Evolutionary conservation across 2,888 invertebrate genomes (phyloP), one percentile per base, ranked within the genome.

Genomic region (Plebejus anna): DNA sequence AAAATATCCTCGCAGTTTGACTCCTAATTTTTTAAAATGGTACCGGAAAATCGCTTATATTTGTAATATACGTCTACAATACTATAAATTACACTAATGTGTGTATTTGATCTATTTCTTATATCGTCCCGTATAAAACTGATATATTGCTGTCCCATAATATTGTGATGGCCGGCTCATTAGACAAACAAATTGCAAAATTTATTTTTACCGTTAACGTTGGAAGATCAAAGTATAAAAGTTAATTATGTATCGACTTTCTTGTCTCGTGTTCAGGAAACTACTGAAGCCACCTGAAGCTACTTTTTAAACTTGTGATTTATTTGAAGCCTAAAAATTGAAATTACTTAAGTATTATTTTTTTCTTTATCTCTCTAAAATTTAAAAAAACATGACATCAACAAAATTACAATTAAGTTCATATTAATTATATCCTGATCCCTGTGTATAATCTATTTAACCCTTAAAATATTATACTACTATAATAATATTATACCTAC

Each of bases 121-220:
- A 28, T 73, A 47, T 22, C 51, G 51, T 55, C 51, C 32, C 73
- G 51, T 55, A 73, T 73, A 73, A 72, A 73, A 32, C 13, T 73
- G 55, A 73, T 55, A 51, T 13, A 73, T 51, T 11, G 51, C 28
- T 73, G 28, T 73, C 22, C n/a, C 22, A 47, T 73, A 47, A 28
- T 47, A 51, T 28, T 51, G 16, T 73, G 51, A 32, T 73, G 16
- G 28, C 47, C 47, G 73, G 32, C 28, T 55, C 73, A 73, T 55
- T 55, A 51, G 51, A 51, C 16, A 7, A 73, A 55, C 73, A 73
- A 73, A 73, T 47, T 55, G 51, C 51, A 51, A 81, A 80, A 81
- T 79, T 81, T 77, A 57, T 72, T 22, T 57, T 75, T 80, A 78
- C 66, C 32, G 66, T 32, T 66, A 28, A 66, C 61, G 28, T 66